These are phyloP conservation scores for Leptopilina boulardi DNA, from an alignment of 1,140 invertebrate species.

Conservation along the genomic window DNA sequence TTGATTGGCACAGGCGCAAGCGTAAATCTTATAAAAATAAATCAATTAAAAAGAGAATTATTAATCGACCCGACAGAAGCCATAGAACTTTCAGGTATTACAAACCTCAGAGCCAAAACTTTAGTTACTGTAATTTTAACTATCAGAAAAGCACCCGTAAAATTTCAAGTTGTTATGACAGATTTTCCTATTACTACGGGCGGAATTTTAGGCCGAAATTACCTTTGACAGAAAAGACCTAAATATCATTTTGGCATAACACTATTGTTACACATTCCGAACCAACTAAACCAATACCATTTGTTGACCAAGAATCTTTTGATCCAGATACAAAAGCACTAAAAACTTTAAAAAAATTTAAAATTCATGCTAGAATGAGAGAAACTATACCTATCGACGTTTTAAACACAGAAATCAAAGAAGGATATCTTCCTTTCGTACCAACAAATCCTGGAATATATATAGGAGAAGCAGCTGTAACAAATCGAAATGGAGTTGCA, in stretches of 20 bases:
- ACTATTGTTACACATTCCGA: neutral
- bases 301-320: neutral
- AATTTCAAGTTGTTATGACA: neutral
- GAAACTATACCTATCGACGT: neutral
- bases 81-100: neutral
- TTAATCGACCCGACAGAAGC: neutral
- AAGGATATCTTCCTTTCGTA: conserved; percentile 38
- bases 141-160: neutral
- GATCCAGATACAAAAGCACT: neutral
- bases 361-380: neutral
- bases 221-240: neutral
- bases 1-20: conserved; percentile 11
- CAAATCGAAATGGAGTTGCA: conserved; percentile 39
- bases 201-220: neutral
- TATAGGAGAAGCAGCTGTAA: conserved; percentile 38
- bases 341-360: neutral
- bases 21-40: conserved; percentile 21
- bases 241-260: neutral
- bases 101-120: neutral
- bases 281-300: too few relatives aligned
- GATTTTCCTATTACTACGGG: neutral
- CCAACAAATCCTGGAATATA: neutral
- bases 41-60: neutral
- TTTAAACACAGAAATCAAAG: conserved; percentile 21
- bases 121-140: neutral